phyloP scores from a whole-genome alignment of 2,888 invertebrate species.

The Himalopsyche japonica region DNA sequence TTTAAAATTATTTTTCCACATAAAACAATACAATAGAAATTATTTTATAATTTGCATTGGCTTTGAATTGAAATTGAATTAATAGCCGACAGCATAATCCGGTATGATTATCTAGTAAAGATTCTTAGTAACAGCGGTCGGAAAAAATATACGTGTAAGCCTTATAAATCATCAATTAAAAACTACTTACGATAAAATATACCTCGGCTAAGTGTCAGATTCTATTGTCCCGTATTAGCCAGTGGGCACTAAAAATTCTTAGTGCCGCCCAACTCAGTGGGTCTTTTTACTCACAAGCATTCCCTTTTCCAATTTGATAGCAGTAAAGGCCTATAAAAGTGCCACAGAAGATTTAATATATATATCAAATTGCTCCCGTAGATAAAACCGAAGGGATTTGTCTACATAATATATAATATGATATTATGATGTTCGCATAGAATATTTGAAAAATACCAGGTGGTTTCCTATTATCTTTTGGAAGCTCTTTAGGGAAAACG shows the following conservation, averaged over 20 bases:
- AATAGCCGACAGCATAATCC: too few relatives aligned
- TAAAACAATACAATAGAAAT: too few relatives aligned
- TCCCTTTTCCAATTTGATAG: conserved; percentile 28
- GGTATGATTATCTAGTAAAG: too few relatives aligned
- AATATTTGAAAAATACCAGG: background rate
- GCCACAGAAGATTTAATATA: conserved; percentile 15
- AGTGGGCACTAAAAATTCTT: background rate
- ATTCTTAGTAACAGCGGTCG: too few relatives aligned
- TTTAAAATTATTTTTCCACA: too few relatives aligned
- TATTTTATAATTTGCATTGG: too few relatives aligned
- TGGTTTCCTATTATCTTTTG: background rate
- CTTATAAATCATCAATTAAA: too few relatives aligned
- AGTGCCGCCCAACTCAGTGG: background rate
- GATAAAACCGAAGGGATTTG: background rate
- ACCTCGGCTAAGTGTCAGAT: background rate
- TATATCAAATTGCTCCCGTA: background rate
- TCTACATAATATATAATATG: background rate
- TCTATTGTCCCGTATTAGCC: background rate
- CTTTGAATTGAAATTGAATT: too few relatives aligned
- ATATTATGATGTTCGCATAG: background rate
- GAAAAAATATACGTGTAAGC: too few relatives aligned
- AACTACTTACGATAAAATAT: too few relatives aligned
- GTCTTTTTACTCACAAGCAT: background rate
- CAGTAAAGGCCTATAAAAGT: conserved; percentile 32
- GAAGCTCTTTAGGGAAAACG: background rate